Conservation (phyloP, 2,113 vertebrate species). For the Forbesichthys papilliferus region DNA sequence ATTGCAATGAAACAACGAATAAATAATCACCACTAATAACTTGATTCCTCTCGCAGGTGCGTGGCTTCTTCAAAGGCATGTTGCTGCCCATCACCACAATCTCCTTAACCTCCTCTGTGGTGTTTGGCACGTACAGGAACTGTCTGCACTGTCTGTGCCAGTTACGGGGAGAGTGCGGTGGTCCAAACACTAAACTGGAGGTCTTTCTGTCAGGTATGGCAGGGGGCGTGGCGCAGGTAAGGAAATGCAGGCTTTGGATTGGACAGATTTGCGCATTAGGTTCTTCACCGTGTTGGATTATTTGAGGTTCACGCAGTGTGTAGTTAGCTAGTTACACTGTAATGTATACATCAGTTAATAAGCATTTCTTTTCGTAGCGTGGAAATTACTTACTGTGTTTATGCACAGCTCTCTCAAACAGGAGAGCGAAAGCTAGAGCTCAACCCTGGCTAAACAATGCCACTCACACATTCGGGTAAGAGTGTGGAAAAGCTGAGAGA, state of each 20-base stretch:
- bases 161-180: slow-evolving; percentile 25
- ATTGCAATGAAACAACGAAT: neutral
- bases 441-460: too few species aligned
- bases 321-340: too few species aligned
- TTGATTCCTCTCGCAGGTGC: slow-evolving; percentile 30
- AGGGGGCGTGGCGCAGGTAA: slow-evolving; percentile 62
- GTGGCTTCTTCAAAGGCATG: slow-evolving; percentile 75
- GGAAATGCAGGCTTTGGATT: too few species aligned
- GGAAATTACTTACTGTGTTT: too few species aligned
- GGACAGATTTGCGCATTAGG: too few species aligned
- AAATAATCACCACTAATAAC: neutral
- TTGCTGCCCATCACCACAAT: slow-evolving; percentile 63
- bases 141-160: slow-evolving; percentile 66
- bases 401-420: too few species aligned
- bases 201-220: slow-evolving; percentile 63
- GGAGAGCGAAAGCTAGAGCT: too few species aligned
- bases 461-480: too few species aligned
- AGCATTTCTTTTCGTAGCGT: too few species aligned
- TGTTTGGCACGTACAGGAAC: slow-evolving; percentile 71
- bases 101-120: slow-evolving; percentile 65
- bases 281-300: too few species aligned
- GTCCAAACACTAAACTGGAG: slow-evolving; percentile 58
- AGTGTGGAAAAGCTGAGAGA: neutral
- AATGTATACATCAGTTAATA: too few species aligned
- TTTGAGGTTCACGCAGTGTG: too few species aligned